These are phyloP conservation scores for Drosophila algonquin DNA, from an alignment of 2,888 invertebrate species.

Conservation along the genomic window DNA sequence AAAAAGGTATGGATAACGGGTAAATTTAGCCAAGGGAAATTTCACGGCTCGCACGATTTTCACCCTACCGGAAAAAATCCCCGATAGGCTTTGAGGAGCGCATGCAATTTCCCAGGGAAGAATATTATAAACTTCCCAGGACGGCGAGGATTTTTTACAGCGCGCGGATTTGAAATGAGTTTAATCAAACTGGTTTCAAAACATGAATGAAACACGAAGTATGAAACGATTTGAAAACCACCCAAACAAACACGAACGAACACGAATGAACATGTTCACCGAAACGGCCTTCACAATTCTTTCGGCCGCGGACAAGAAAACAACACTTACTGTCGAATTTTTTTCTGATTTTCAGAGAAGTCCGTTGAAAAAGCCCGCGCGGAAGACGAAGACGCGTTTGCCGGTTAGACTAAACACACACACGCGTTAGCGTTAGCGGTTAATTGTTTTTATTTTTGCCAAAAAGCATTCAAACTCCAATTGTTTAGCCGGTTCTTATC, in stretches of 20 bases:
- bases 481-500: conserved; percentile 32
- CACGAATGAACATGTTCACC: neutral
- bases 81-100: too few species aligned
- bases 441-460: conserved; percentile 30
- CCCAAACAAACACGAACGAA: too few species aligned
- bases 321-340: neutral
- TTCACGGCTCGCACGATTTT: too few species aligned
- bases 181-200: too few species aligned
- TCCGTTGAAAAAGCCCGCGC: conserved; percentile 1
- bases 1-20: too few species aligned
- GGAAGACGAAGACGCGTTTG: neutral
- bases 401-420: neutral
- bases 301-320: neutral
- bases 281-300: neutral
- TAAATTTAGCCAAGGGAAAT: too few species aligned
- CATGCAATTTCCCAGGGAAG: too few species aligned
- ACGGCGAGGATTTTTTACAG: too few species aligned
- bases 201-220: too few species aligned
- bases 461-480: conserved; percentile 18
- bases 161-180: too few species aligned
- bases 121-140: too few species aligned
- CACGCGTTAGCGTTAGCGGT: neutral
- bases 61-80: too few species aligned
- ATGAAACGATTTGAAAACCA: neutral
- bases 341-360: neutral